Evolutionary conservation across 2,797 vertebrate genomes (phyloP), one percentile per base, ranked within the genome.

Genomic region (Tachyglossus aculeatus): DNA sequence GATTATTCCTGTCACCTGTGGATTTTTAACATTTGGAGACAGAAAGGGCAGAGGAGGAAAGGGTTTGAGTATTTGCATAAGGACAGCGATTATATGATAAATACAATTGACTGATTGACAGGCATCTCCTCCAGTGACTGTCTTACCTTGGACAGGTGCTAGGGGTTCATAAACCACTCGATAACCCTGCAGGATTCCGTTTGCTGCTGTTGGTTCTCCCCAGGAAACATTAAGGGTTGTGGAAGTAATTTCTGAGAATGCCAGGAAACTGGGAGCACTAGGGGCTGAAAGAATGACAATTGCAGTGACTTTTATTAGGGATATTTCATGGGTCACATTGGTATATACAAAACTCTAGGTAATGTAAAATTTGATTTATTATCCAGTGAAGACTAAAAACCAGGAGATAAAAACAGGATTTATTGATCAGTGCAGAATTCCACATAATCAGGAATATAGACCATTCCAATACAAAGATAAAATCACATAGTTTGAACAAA

Each of bases 171-270:
- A 98, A 52, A 96, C 90, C 50, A 98, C 95, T 64, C 96, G 93
- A 90, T 99, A 99, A 74, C 97, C 97, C 83, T 97, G 96, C 57
- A 99, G 91, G 75, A 97, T 71, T 47, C 97, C 97, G 15, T 99
- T 98, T 57, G 96, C 95, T 19, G 93, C 92, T 9, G 87, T 54
- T 0, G 97, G 97, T 65, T 94, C 91, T 0, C 96, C 97, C 97
- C 97, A 99, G n/a, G 96, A 96, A 65, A 97, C 94, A 0, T 98
- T 98, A 81, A 97, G 94, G 0, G 96, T 96, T 7, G 91, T 95
- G 69, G 93, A 96, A 8, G 96, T 98, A 87, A 98, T 94, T 89
- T 98, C 97, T 0, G 96, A 96, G 92, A 99, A 99, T 1, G 85
- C 82, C 88, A 99, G 87, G 83, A 90, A 96, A 89, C 95, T 94